These are phyloP conservation scores for Brachypodius melanocephalos DNA, from an alignment of 2,113 vertebrate genomes.

Conservation along the genomic window DNA sequence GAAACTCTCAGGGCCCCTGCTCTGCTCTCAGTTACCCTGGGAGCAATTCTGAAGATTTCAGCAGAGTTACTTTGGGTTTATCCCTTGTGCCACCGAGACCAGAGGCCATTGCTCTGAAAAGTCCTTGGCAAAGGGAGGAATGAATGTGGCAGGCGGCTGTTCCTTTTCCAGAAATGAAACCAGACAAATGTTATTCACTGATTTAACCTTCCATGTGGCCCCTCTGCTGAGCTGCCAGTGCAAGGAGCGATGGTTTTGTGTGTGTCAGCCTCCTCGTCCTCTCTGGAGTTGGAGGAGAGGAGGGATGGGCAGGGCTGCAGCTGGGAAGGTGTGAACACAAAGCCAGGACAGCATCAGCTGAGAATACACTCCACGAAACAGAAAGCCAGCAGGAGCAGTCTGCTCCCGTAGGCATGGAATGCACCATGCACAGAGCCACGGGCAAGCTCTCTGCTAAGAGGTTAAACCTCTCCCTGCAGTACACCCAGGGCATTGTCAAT, in stretches of 20 bases:
- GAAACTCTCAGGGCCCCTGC: conserved; percentile 18
- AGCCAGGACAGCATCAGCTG: not conserved
- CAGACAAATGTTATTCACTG: not conserved
- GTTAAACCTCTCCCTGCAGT: not conserved
- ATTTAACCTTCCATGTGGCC: not conserved
- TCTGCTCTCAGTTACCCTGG: conserved; percentile 35
- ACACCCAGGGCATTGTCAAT: not conserved
- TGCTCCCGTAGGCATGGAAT: not conserved
- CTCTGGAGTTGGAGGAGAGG: not conserved
- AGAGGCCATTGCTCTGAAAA: conserved; percentile 16
- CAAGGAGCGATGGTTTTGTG: not conserved
- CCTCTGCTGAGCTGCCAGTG: not conserved
- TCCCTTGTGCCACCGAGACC: not conserved
- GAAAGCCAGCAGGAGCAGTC: not conserved
- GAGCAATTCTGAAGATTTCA: conserved; percentile 41
- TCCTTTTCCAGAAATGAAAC: not conserved
- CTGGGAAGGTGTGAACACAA: not conserved
- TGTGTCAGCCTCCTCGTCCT: not conserved
- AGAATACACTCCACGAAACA: not conserved
- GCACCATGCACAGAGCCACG: not conserved
- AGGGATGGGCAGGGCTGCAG: not conserved
- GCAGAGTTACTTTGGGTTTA: conserved; percentile 38
- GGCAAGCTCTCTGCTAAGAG: not conserved
- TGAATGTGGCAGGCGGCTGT: not conserved
- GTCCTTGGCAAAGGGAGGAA: not conserved